Percentiles rank a stretch among this genome's conserved stretches.
Evolutionary conservation across 2,888 invertebrate genomes (phyloP).

Genomic region (Protodeltote pygarga): DNA sequence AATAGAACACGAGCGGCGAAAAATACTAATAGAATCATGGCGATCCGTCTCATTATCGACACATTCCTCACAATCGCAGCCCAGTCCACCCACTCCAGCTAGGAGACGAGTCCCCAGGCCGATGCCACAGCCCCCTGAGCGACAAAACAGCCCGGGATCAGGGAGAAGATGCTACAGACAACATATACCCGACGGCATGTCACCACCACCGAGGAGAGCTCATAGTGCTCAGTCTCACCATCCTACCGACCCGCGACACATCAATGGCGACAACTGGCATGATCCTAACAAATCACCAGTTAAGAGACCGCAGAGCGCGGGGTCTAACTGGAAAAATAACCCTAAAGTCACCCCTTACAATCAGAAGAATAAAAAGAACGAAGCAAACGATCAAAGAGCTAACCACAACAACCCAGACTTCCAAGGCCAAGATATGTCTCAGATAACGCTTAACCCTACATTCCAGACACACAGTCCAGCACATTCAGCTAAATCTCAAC

Average conservation of each 20-base stretch:
- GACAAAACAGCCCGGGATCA: slow-evolving; percentile 74
- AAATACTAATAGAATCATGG: slow-evolving; percentile 91
- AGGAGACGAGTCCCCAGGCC: slow-evolving; percentile 69
- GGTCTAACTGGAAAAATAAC: slow-evolving; percentile 78
- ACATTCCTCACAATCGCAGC: slow-evolving; percentile 70
- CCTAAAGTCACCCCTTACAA: slow-evolving; percentile 79
- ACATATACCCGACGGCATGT: slow-evolving; percentile 76
- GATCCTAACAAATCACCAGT: slow-evolving; percentile 78
- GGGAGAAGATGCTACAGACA: slow-evolving; percentile 71
- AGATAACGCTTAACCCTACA: slow-evolving; percentile 83
- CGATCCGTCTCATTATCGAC: slow-evolving; percentile 89
- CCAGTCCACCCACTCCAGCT: slow-evolving; percentile 76
- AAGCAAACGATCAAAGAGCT: slow-evolving; percentile 67
- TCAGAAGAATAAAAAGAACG: slow-evolving; percentile 75
- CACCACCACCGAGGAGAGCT: slow-evolving; percentile 74
- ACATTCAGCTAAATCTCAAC: slow-evolving; percentile 74
- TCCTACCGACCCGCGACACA: slow-evolving; percentile 67
- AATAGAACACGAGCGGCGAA: slow-evolving; percentile 89
- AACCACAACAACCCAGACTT: slow-evolving; percentile 65
- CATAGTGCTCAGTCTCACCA: slow-evolving; percentile 76
- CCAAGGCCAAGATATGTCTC: slow-evolving; percentile 73
- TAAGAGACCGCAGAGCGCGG: slow-evolving; percentile 80
- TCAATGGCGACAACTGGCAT: slow-evolving; percentile 78
- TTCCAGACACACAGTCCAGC: slow-evolving; percentile 85
- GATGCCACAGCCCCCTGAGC: slow-evolving; percentile 70